A percentile compares a stretch with the other conserved stretches of the same genome.
Conservation (phyloP, 2,113 vertebrate species). For the Smithornis capensis region DNA sequence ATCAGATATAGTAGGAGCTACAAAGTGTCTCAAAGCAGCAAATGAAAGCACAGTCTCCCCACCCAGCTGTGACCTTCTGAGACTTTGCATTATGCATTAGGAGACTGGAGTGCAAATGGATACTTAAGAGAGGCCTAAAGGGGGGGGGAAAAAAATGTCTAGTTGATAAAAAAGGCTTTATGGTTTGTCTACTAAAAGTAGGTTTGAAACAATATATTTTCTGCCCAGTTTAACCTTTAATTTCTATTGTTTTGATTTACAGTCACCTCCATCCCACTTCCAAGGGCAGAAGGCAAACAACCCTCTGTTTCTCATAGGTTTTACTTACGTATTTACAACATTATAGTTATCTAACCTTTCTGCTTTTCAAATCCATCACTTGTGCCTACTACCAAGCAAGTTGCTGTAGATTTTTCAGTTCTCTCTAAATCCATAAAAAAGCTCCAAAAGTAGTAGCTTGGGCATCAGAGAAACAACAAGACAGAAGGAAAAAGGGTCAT, state of each 20-base stretch:
- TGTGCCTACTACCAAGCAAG: background rate
- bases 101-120: constrained; percentile 16
- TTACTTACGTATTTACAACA: background rate
- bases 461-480: background rate
- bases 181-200: background rate
- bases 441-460: background rate
- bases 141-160: background rate
- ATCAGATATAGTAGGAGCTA: background rate
- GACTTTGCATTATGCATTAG: constrained; percentile 36
- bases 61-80: constrained; percentile 1
- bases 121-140: background rate
- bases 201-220: constrained; percentile 29
- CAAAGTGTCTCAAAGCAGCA: background rate
- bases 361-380: constrained; percentile 32
- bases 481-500: background rate
- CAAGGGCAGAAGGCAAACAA: background rate
- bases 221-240: constrained; percentile 28
- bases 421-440: background rate
- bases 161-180: background rate
- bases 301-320: background rate
- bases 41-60: background rate
- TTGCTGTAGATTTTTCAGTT: background rate
- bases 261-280: background rate
- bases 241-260: constrained; percentile 11
- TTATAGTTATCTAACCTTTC: constrained; percentile 5